These are phyloP conservation scores for Melopsittacus undulatus DNA, from an alignment of 2,797 vertebrate species.

Conservation along the genomic window DNA sequence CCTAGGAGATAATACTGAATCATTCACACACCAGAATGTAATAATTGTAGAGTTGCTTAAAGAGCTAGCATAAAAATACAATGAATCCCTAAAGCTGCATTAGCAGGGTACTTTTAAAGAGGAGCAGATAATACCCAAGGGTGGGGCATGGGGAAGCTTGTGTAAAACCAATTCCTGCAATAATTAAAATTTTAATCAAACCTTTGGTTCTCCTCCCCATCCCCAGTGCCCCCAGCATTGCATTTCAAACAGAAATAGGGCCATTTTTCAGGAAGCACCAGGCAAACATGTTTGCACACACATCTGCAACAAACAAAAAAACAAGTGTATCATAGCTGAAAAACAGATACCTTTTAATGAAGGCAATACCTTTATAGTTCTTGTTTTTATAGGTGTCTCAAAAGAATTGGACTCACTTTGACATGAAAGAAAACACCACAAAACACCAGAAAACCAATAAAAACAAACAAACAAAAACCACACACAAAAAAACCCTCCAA, in stretches of 20 bases:
- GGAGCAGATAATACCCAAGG: constrained; percentile 48
- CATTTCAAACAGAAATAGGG: neutral
- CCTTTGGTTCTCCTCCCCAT: neutral
- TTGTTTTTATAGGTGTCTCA: neutral
- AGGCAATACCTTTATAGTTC: neutral
- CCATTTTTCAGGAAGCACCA: neutral
- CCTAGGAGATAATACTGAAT: constrained; percentile 58
- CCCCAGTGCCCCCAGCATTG: neutral
- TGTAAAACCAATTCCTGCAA: constrained; percentile 28
- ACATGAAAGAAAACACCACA: neutral
- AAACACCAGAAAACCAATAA: neutral
- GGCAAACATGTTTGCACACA: neutral
- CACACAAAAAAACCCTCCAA: neutral
- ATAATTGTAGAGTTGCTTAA: constrained; percentile 50
- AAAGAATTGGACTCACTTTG: neutral
- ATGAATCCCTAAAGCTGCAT: constrained; percentile 38
- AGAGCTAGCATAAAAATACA: constrained; percentile 26
- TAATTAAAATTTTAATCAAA: constrained; percentile 55
- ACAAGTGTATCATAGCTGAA: neutral
- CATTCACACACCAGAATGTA: constrained; percentile 37
- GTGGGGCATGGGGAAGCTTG: neutral
- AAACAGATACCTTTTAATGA: neutral
- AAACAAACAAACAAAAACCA: neutral
- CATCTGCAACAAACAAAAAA: neutral
- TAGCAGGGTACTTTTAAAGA: constrained; percentile 13